Evolutionary conservation across 35 echinoderm and acorn worm species (phyloP).

Genomic region (Apostichopus parvimensis): DNA sequence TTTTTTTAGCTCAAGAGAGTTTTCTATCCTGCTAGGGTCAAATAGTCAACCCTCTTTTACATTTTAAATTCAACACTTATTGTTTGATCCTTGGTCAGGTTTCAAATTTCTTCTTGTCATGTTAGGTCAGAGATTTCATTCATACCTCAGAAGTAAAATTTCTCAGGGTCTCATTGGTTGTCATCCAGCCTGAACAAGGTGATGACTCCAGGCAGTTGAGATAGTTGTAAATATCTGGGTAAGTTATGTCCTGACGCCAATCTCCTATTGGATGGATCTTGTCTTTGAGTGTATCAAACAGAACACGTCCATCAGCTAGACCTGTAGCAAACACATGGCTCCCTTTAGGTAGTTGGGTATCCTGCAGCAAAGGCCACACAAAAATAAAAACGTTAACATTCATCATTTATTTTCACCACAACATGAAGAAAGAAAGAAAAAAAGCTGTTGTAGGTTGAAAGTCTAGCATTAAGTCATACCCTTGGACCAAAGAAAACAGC

Average conservation of each 20-base stretch:
- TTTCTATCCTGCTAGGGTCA: neutral
- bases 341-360: constrained; percentile 75
- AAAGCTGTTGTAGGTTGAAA: too few relatives aligned
- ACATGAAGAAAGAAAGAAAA: too few relatives aligned
- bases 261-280: constrained; percentile 78
- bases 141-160: constrained; percentile 86
- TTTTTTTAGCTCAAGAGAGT: too few relatives aligned
- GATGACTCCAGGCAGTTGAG: constrained; percentile 73
- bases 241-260: constrained; percentile 67
- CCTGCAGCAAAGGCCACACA: constrained; percentile 35
- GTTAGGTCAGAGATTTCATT: too few relatives aligned
- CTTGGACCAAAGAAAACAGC: too few relatives aligned
- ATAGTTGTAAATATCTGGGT: constrained; percentile 70
- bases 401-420: too few relatives aligned
- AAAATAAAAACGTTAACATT: too few relatives aligned
- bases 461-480: too few relatives aligned
- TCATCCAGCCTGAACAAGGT: constrained; percentile 84
- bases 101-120: neutral
- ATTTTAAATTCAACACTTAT: too few relatives aligned
- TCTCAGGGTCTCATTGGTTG: constrained; percentile 72
- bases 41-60: too few relatives aligned
- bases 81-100: neutral
- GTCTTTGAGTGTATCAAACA: constrained; percentile 70
- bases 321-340: constrained; percentile 74
- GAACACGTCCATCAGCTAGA: constrained; percentile 73